Evolutionary conservation across 2,888 invertebrate genomes (phyloP).

Genomic region (Nipponacmea schrenckii): DNA sequence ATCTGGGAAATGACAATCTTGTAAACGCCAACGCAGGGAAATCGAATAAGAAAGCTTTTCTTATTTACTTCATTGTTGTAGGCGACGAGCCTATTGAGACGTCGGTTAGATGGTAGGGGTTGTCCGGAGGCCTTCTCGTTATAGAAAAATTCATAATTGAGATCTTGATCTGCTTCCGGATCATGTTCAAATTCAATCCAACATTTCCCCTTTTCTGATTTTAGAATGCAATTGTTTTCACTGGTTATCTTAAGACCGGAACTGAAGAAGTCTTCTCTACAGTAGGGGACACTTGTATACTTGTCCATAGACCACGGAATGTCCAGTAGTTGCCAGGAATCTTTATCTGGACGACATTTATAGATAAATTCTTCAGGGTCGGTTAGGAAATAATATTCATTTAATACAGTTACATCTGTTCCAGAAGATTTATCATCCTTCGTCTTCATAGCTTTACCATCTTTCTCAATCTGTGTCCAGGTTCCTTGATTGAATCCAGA

Average conservation of each 20-base stretch:
- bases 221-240: neutral
- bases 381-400: slow-evolving; percentile 14
- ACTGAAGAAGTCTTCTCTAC: too few relatives aligned
- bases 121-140: slow-evolving; percentile 21
- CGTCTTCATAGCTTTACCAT: slow-evolving; percentile 22
- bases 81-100: slow-evolving; percentile 23
- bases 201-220: slow-evolving; percentile 9
- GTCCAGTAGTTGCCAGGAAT: neutral
- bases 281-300: too few relatives aligned
- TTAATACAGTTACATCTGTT: neutral
- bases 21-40: slow-evolving; percentile 47
- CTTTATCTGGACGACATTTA: too few relatives aligned
- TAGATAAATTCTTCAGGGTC: too few relatives aligned
- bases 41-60: slow-evolving; percentile 30
- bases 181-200: slow-evolving; percentile 25
- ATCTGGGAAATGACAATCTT: slow-evolving; percentile 32
- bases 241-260: neutral
- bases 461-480: slow-evolving; percentile 44
- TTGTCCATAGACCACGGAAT: too few relatives aligned
- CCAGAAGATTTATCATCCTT: slow-evolving; percentile 6
- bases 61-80: slow-evolving; percentile 5
- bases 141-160: slow-evolving; percentile 22
- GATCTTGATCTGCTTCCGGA: slow-evolving; percentile 9
- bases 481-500: too few relatives aligned
- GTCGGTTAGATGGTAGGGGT: neutral